Conservation (phyloP, 2,113 vertebrate species). For the Cichladusa arquata region DNA sequence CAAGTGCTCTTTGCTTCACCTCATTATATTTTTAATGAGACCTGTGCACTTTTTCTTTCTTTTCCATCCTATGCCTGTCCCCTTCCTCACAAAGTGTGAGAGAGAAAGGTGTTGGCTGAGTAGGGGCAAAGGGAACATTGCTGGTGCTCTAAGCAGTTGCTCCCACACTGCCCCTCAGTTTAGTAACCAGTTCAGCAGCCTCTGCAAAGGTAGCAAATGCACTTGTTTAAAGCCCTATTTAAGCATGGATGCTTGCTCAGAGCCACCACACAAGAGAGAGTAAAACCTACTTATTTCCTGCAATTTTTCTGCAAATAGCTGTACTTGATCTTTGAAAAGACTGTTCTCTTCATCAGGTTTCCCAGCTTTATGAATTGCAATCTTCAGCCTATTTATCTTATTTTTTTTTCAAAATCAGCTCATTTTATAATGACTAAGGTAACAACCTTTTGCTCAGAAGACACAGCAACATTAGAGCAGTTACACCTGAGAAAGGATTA, state of each 20-base stretch:
- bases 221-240: background rate
- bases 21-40: slow-evolving; percentile 27
- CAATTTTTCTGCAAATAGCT: background rate
- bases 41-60: background rate
- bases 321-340: background rate
- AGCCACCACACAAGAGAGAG: background rate
- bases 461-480: background rate
- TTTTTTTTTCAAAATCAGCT: background rate
- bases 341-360: background rate
- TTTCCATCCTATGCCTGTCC: background rate
- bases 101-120: background rate
- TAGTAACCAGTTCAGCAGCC: background rate
- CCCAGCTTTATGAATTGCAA: background rate
- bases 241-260: background rate
- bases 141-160: background rate
- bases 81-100: background rate
- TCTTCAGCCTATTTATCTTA: background rate
- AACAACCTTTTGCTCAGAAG: background rate
- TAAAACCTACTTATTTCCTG: background rate
- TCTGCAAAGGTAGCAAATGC: background rate
- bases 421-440: background rate
- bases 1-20: background rate
- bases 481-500: background rate
- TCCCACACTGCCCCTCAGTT: background rate
- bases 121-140: background rate